A percentile compares a stretch with the other conserved stretches of the same genome.
These are phyloP conservation scores for Stegana nigrithorax DNA, from an alignment of 2,888 invertebrate genomes.

Conservation along the genomic window DNA sequence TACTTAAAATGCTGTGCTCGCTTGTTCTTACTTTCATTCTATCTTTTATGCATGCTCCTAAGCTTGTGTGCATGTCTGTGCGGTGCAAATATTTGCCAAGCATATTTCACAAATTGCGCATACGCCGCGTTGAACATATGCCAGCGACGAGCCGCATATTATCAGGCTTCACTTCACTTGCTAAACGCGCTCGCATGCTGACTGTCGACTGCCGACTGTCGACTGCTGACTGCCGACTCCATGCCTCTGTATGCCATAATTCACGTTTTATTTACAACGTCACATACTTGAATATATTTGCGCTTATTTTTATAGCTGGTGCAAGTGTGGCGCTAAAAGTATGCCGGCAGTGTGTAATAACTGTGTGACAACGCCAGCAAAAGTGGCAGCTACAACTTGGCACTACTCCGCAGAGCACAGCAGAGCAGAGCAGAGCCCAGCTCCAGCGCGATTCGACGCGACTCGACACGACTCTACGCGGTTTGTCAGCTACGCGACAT, in stretches of 20 bases:
- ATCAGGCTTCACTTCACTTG: no score
- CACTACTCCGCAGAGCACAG: no score
- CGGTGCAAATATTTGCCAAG: conserved; percentile 30
- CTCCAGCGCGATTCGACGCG: conserved; percentile 21
- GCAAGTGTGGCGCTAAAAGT: conserved; percentile 54
- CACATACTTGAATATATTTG: conserved; percentile 32
- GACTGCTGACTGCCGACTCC: no score
- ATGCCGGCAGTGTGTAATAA: conserved; percentile 54
- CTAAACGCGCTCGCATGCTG: no score
- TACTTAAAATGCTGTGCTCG: conserved; percentile 32
- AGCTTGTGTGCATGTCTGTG: no score
- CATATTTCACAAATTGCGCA: conserved; percentile 59
- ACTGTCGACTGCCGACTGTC: no score
- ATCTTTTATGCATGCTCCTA: no score
- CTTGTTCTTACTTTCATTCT: not conserved
- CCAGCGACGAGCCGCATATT: not conserved
- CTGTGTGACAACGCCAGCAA: conserved; percentile 32
- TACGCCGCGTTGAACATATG: conserved; percentile 52
- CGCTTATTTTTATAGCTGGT: conserved; percentile 12
- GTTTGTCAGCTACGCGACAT: not conserved
- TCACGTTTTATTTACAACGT: conserved; percentile 49
- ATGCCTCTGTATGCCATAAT: conserved; percentile 48
- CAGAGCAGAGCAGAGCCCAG: conserved; percentile 19
- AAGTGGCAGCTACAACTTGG: conserved; percentile 24
- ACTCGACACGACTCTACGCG: conserved; percentile 20